Conservation (phyloP, 2,797 vertebrate species). For the Astyanax mexicanus region DNA sequence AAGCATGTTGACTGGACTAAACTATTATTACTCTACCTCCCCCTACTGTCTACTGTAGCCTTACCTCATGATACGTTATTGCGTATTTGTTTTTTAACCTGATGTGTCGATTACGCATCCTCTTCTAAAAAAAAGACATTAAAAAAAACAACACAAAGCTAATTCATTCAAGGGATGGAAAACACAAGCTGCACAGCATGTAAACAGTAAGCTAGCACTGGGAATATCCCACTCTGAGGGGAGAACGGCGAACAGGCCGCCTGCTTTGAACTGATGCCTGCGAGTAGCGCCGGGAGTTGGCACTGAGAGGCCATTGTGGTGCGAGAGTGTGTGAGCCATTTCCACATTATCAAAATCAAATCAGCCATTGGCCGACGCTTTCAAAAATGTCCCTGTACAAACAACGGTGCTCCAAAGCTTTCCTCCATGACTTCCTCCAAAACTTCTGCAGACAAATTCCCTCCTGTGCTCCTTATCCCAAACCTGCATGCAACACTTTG, state of each 20-base stretch:
- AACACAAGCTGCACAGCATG: conserved; percentile 21
- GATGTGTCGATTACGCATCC: conserved; percentile 74
- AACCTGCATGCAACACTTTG: conserved; percentile 37
- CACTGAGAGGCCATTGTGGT: conserved; percentile 35
- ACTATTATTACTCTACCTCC: conserved; percentile 1
- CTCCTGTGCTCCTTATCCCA: conserved; percentile 41
- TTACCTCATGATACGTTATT: conserved; percentile 82
- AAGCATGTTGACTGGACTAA: too few relatives aligned
- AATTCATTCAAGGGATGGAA: conserved; percentile 14
- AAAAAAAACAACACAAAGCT: background rate
- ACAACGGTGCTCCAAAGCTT: conserved; percentile 24
- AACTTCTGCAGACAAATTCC: conserved; percentile 47
- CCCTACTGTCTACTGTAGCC: conserved; percentile 55
- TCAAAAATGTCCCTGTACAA: conserved; percentile 43
- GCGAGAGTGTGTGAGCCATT: conserved; percentile 28
- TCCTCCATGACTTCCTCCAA: conserved; percentile 29
- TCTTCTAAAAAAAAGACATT: conserved; percentile 71
- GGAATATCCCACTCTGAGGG: conserved; percentile 20
- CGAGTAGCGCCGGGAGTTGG: conserved; percentile 6
- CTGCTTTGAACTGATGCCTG: conserved; percentile 43
- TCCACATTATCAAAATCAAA: conserved; percentile 46
- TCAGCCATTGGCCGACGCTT: conserved; percentile 33
- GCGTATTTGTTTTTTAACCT: conserved; percentile 78
- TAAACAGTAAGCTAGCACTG: background rate
- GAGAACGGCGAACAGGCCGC: conserved; percentile 33